Evolutionary conservation across 2,113 vertebrate genomes (phyloP), one percentile per base, ranked within the genome.

Genomic region (Erinaceus europaeus): DNA sequence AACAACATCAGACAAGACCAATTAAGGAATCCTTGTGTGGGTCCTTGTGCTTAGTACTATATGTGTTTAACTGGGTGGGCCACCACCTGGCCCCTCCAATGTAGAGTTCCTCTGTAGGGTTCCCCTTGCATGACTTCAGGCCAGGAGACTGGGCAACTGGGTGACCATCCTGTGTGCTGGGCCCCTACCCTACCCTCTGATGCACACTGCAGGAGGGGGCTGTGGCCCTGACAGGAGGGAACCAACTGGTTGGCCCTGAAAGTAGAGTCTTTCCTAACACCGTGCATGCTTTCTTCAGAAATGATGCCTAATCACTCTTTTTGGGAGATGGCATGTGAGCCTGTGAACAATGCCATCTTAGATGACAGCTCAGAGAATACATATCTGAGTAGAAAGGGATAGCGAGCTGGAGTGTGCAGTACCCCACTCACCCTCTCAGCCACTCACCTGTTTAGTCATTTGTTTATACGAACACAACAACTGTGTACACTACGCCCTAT

Each of bases 141-240:
- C 12, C 11, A 40, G 90, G 69, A 14, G 21, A 11, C 65, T 64
- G 38, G 86, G 91, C 81, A 88, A 9, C 80, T 0, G 50, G 21
- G 34, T 25, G 40, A 15, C 50, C 32, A 34, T 84, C 59, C 65
- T 61, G 23, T 42, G 65, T 85, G 78, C 72, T 67, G 12, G 77
- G 46, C 36, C 73, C 80, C 81, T 88, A 64, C 65, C 84, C 83
- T 92, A 91, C 73, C 77, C 71, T 67, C 50, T 61, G 72, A 36
- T 17, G 9, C 23, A 34, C n/a, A 32, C 34, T 14, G 84, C 91
- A 9, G 9, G 72, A 86, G 42, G 82, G 71, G 71, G 86, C 0
- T 65, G 9, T 42, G 15, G 40, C 53, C 17, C 8, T 25, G 52
- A 72, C 84, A 15, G 48, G 29, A 38, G 13, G 53, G 0, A 34